Base-by-base conservation (phyloP, 2,888 invertebrate species). In the Mythimna pallens region DNA sequence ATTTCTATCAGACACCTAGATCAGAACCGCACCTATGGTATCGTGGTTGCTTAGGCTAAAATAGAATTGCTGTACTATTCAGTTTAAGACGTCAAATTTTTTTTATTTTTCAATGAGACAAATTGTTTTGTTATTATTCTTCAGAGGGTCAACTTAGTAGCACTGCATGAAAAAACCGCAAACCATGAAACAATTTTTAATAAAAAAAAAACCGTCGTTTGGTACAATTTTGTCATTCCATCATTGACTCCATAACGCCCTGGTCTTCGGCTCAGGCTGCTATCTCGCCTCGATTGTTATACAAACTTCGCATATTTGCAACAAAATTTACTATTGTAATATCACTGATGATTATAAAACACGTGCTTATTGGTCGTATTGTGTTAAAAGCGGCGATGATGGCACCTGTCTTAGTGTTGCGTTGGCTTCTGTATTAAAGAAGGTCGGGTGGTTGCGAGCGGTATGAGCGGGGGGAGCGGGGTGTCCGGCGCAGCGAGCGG, bases 371-470 rank as follows among this genome's bases (percentile, higher is more conserved):
- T 50, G 65, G 43, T 66, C 40, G 43, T 40, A 30, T 65, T 25
- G 30, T n/a, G n/a, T 55, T 10, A 58, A 25, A 34, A 55, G 43
- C n/a, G 61, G 36, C 59, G 64, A 65, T 65, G 61, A 34, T 54
- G 36, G 57, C 30, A 61, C 54, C 25, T 54, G 67, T 65, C 68
- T 77, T 65, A 73, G 81, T 70, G 58, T 86, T 85, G 65, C 65
- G 76, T 76, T 80, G 80, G 67, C 78, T 80, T 80, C 61, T 77
- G 30, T 76, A 85, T 85, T 85, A 77, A 85, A 88, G 87, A 79
- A 80, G 81, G 81, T 82, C 75, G 84, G 78, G 70, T 74, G 73
- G 80, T 73, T 77, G 73, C 82, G 77, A 76, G 83, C 78, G 79
- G 70, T 76, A 65, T n/a, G 34, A 17, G 62, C 55, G 70, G 67